Conservation (phyloP, 2,797 vertebrate species). For the Oryzias dopingdopingensis region DNA sequence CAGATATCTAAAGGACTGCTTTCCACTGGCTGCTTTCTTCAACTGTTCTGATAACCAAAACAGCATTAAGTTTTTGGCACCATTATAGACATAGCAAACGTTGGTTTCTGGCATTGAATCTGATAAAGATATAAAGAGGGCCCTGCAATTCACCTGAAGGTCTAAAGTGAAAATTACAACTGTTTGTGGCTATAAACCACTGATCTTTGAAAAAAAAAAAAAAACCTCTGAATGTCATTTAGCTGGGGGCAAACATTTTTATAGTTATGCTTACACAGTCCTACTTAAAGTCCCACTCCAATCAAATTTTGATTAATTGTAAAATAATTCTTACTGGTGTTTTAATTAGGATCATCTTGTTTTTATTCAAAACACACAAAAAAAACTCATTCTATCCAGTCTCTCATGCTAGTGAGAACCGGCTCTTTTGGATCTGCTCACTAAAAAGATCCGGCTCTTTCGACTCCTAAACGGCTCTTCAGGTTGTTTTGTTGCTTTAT, state of each 20-base stretch:
- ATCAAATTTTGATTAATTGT: too few species aligned
- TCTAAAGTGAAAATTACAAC: conserved; percentile 63
- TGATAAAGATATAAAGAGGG: conserved; percentile 50
- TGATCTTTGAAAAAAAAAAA: conserved; percentile 50
- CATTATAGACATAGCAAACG: conserved; percentile 66
- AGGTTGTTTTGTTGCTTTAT: too few species aligned
- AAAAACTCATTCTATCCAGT: too few species aligned
- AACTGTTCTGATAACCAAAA: conserved; percentile 62
- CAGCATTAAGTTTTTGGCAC: conserved; percentile 60
- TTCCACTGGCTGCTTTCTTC: conserved; percentile 48
- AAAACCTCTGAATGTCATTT: conserved; percentile 33
- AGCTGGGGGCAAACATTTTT: conserved; percentile 20
- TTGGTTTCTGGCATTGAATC: conserved; percentile 61
- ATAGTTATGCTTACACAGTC: conserved; percentile 10
- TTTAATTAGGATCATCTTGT: too few species aligned
- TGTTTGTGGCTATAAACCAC: conserved; percentile 36
- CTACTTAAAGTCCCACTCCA: too few species aligned
- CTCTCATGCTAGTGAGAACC: too few species aligned
- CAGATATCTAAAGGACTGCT: conserved; percentile 58
- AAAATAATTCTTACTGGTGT: too few species aligned
- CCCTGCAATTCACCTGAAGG: conserved; percentile 34
- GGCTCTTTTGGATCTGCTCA: too few species aligned
- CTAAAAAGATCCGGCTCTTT: too few species aligned
- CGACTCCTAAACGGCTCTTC: too few species aligned
- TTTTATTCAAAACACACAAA: too few species aligned